Base-by-base conservation (phyloP, 64 coral and sea anemone genomes). In the Hydrozoanthus tunicans region DNA sequence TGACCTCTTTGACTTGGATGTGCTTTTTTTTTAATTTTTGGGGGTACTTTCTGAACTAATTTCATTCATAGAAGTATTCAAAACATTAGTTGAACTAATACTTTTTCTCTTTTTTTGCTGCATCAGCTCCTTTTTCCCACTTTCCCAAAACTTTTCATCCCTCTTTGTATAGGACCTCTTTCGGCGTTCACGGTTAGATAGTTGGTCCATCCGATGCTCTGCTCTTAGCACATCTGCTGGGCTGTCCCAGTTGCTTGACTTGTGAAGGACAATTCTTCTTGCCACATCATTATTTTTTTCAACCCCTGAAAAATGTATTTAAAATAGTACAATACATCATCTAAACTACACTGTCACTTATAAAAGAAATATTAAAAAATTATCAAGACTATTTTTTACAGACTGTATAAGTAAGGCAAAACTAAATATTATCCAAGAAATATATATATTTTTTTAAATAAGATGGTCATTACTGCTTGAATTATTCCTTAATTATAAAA, bases 201-300 rank as follows among this genome's bases (percentile, higher is more conserved):
- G 58, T 56, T 85, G n/a, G 10, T 68, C 69, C 56, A 71, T 14
- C 12, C 92, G 15, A 20, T 66, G 65, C 54, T 93, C 84, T 53
- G 63, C 32, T 8, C 77, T 57, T 51, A 93, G 3, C 2, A 93
- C 77, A 69, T 93, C 84, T 10, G 92, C 84, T 7, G 92, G 68
- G 10, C 73, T 67, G 61, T 81, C 67, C 82, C 92, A 80, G 27
- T 93, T 93, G 24, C 79, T 81, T 5, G 92, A 93, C 62, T 89
- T 81, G 1, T 62, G 77, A 0, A 93, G 74, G 5, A 89, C 77
- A 56, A 69, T 73, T 57, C n/a, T 62, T 57, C 91, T 86, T 1
- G 91, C 73, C 27, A 93, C 66, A 77, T 93, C 91, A 67, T 93
- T 93, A 15, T 86, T 93, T 57, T 88, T 93, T 80, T 93, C 83